Base-by-base conservation (phyloP, 1,140 invertebrate species). In the Papilio dardanus region DNA sequence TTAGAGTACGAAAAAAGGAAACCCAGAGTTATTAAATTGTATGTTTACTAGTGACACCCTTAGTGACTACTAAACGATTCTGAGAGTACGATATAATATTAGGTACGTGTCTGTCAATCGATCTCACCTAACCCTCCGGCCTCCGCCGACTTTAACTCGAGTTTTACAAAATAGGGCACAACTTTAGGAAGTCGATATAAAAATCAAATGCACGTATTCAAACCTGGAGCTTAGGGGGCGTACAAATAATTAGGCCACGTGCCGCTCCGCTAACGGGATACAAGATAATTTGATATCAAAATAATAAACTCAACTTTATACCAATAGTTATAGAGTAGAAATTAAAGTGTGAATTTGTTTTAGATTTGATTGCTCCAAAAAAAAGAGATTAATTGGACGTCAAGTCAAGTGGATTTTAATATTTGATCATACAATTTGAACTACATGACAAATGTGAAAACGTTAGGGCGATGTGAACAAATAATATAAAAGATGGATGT, bases 181-280 rank as follows among this genome's bases (percentile, higher is more conserved):
- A n/a, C n/a, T n/a, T n/a, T n/a, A 42, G 68, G 80, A 87, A 83
- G 84, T 88, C 88, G 86, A 86, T 87, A 83, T 81, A 77, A 81
- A 83, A 88, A 85, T 88, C 87, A 90, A 90, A 87, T 86, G 88
- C 86, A 79, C 87, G 83, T 86, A 85, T 87, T 88, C 86, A 89
- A 83, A 81, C 75, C 78, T 80, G 80, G 77, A 81, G 76, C 86
- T 82, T 77, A 73, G 86, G 86, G 84, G 84, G 79, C 76, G 83
- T 78, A 30, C 79, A 76, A 54, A 74, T 85, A 86, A 88, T 86
- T 84, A 81, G 80, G 86, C 35, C 84, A 86, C 88, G 87, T 88
- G 85, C 71, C 81, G 79, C 81, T 84, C 83, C 81, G 81, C 80
- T 14, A 76, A 76, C 65, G 71, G 31, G 62, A 68, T 28, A 74